phyloP scores from a whole-genome alignment of 2,113 vertebrate genomes.

The Acrocephalus kingi region DNA sequence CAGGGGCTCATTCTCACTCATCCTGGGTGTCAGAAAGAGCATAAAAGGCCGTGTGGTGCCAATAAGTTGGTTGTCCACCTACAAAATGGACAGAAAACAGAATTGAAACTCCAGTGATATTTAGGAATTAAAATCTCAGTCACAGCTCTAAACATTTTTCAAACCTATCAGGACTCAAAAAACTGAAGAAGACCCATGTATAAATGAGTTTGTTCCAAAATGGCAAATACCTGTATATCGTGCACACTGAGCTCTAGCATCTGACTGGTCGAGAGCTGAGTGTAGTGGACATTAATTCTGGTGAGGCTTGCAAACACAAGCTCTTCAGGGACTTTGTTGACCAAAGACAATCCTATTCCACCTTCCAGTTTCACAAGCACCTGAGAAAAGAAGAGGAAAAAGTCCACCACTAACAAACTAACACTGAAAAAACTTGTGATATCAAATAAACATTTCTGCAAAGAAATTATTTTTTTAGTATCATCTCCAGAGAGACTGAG shows the following conservation, averaged over 20 bases:
- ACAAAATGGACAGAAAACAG: not conserved
- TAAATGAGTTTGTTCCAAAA: not conserved
- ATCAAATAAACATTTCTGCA: not conserved
- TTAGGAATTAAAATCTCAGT: not conserved
- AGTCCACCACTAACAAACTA: not conserved
- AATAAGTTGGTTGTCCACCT: constrained; percentile 97
- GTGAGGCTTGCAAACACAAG: constrained; percentile 87
- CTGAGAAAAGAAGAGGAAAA: constrained; percentile 63
- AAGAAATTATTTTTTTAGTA: not conserved
- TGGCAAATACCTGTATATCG: constrained; percentile 85
- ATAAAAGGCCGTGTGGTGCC: constrained; percentile 91
- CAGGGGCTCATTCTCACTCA: constrained; percentile 72
- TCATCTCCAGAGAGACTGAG: not conserved
- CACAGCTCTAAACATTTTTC: not conserved
- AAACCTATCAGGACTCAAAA: not conserved
- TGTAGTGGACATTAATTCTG: constrained; percentile 89
- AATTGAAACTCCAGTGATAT: not conserved
- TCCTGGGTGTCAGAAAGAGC: constrained; percentile 86
- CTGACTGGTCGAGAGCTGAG: constrained; percentile 81
- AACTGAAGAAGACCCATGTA: not conserved
- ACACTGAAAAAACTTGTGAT: not conserved
- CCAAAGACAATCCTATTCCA: constrained; percentile 91
- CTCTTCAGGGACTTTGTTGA: constrained; percentile 95
- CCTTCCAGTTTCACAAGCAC: constrained; percentile 90
- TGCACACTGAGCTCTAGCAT: constrained; percentile 91